Evolutionary conservation across 30 jellyfish, hydroid and myxozoan genomes (phyloP).

Genomic region (Aurelia coerulea): DNA sequence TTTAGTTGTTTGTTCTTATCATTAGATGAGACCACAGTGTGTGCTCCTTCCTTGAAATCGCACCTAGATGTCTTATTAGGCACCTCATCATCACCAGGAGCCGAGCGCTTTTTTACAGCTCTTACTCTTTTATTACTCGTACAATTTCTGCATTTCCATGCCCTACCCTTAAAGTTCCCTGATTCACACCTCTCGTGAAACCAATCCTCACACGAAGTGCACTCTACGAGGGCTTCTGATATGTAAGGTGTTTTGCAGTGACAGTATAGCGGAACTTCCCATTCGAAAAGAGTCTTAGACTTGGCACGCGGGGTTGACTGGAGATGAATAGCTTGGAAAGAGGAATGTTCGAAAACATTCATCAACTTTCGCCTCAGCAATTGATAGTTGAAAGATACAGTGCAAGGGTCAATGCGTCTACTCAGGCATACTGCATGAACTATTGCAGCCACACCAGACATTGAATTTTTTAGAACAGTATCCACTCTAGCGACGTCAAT

Average conservation of each 20-base stretch:
- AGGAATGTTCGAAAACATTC: neutral
- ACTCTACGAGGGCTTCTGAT: neutral
- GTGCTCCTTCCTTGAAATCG: too few species aligned
- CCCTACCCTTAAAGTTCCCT: neutral
- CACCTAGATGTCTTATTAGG: too few species aligned
- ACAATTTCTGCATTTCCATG: constrained; percentile 17
- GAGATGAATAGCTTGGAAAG: neutral
- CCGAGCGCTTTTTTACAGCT: too few species aligned
- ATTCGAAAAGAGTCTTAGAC: neutral
- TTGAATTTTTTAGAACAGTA: neutral
- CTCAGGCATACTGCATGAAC: neutral
- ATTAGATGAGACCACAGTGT: too few species aligned
- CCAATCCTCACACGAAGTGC: constrained; percentile 4
- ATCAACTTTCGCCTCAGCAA: neutral
- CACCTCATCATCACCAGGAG: too few species aligned
- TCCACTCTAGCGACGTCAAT: neutral
- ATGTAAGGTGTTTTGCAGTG: constrained; percentile 15
- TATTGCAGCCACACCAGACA: constrained; percentile 18
- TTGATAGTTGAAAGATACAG: neutral
- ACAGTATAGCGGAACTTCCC: constrained; percentile 7
- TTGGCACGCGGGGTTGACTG: neutral
- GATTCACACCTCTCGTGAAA: constrained; percentile 17
- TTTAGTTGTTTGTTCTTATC: too few species aligned
- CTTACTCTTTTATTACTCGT: neutral
- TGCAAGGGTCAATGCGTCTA: constrained; percentile 5